These are phyloP conservation scores for Cladorhizidae sp. DNA, from an alignment of 37 sponge, comb jelly and placozoan species.

Conservation along the genomic window DNA sequence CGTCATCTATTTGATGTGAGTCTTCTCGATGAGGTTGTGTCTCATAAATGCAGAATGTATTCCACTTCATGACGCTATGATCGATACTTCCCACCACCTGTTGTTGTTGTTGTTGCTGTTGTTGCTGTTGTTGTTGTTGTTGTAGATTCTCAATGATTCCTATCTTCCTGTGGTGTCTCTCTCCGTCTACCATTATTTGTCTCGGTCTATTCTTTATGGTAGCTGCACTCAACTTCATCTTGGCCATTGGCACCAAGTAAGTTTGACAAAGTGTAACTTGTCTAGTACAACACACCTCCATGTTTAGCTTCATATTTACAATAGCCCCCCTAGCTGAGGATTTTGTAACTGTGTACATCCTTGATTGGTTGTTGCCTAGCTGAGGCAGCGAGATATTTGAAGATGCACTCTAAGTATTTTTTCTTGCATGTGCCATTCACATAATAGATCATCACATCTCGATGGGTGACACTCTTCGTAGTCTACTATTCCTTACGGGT, in stretches of 20 bases:
- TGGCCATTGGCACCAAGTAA: conserved; percentile 79
- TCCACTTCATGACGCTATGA: neutral
- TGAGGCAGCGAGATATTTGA: too few relatives aligned
- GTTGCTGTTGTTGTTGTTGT: neutral
- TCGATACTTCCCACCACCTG: too few relatives aligned
- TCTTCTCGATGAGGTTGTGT: neutral
- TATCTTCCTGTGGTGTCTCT: conserved; percentile 47
- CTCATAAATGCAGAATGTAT: neutral
- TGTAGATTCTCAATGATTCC: conserved; percentile 49
- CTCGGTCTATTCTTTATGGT: conserved; percentile 44
- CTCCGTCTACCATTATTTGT: conserved; percentile 58
- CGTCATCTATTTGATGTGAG: conserved; percentile 55
- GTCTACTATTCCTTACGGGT: too few relatives aligned
- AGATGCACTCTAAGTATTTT: too few relatives aligned
- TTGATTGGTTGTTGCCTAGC: too few relatives aligned
- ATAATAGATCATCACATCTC: too few relatives aligned
- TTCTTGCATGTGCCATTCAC: too few relatives aligned
- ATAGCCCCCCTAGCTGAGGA: too few relatives aligned
- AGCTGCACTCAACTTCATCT: conserved; percentile 67
- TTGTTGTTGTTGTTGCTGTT: neutral
- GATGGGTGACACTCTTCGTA: too few relatives aligned
- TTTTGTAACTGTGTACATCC: too few relatives aligned
- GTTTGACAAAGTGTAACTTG: neutral
- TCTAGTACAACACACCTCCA: too few relatives aligned
- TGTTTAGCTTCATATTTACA: too few relatives aligned